These are phyloP conservation scores for Clarias gariepinus DNA, from an alignment of 2,113 vertebrate species.

Conservation along the genomic window DNA sequence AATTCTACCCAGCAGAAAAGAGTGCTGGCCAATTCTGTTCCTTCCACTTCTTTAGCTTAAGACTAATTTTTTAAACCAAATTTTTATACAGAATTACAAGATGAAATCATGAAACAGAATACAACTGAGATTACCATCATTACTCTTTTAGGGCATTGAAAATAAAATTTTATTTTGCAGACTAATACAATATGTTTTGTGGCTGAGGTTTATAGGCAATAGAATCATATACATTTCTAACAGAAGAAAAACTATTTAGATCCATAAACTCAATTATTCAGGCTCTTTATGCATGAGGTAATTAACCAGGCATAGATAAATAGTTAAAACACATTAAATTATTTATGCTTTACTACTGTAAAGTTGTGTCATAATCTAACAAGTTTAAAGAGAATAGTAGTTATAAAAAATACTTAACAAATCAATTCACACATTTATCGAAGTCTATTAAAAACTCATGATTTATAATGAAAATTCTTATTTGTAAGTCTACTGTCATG, in stretches of 20 bases:
- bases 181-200: background rate
- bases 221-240: background rate
- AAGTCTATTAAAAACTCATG: background rate
- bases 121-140: background rate
- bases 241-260: background rate
- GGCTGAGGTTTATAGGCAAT: background rate
- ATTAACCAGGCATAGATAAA: background rate
- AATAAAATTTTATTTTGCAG: background rate
- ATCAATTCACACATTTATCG: background rate
- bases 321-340: background rate
- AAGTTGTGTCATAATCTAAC: background rate
- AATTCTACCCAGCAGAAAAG: constrained; percentile 72
- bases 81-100: constrained; percentile 1
- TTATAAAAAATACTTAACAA: background rate
- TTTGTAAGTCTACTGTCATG: background rate
- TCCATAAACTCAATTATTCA: background rate
- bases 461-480: too few species aligned
- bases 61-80: background rate
- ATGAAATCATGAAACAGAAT: background rate
- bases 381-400: background rate
- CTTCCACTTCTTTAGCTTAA: constrained; percentile 4
- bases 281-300: background rate
- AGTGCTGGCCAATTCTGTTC: constrained; percentile 35
- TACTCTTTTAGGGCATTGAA: background rate
- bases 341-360: background rate